A percentile compares a stretch with the other conserved stretches of the same genome.
These are phyloP conservation scores for Paratrypauchen microcephalus DNA, from an alignment of 2,797 vertebrate genomes.

Conservation along the genomic window DNA sequence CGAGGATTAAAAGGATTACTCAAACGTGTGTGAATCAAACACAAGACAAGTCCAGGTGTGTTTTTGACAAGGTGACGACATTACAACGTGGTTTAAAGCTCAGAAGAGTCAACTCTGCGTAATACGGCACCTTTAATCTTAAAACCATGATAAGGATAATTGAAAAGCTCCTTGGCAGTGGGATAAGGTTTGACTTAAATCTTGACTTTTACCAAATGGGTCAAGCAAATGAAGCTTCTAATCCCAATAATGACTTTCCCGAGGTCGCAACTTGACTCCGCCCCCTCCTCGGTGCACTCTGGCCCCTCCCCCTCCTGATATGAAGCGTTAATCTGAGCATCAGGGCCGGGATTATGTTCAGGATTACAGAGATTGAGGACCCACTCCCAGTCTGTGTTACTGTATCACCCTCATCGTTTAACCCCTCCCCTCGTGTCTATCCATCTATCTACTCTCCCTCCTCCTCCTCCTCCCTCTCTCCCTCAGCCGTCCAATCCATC, in stretches of 20 bases:
- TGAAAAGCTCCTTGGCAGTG: not conserved
- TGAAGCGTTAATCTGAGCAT: conserved; percentile 81
- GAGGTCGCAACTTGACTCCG: conserved; percentile 21
- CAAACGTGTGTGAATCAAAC: no score
- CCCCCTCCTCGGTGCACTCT: conserved; percentile 39
- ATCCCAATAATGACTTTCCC: conserved; percentile 32
- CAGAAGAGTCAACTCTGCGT: no score
- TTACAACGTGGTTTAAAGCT: no score
- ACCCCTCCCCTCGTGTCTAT: conserved; percentile 17
- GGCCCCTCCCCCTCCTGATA: conserved; percentile 43
- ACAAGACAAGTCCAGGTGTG: no score
- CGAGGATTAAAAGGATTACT: no score
- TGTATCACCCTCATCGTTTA: conserved; percentile 34
- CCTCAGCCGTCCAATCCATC: conserved; percentile 15
- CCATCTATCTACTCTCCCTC: conserved; percentile 34
- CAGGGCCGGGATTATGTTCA: conserved; percentile 78
- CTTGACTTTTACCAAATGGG: not conserved
- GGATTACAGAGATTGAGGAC: conserved; percentile 80
- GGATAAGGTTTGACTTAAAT: not conserved
- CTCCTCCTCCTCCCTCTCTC: conserved; percentile 24
- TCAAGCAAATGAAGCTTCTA: conserved; percentile 16
- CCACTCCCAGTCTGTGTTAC: conserved; percentile 56
- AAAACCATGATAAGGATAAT: not conserved
- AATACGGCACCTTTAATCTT: no score
- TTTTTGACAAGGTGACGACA: no score